phyloP scores from a whole-genome alignment of 2,113 vertebrate genomes.

The Bombycilla garrulus region DNA sequence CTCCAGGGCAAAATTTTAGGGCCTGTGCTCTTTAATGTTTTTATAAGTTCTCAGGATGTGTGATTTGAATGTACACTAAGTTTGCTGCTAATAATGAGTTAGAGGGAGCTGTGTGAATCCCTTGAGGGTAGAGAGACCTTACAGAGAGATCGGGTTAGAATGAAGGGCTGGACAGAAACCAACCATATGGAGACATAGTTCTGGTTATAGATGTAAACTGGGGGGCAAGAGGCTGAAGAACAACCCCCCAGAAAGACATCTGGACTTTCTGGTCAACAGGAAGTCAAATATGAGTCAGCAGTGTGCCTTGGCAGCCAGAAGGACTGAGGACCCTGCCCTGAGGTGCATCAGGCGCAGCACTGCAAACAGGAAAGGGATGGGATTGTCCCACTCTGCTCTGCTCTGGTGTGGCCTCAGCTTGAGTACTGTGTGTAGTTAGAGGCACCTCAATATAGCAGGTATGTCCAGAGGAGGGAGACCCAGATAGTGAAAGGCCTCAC shows the following conservation, averaged over 20 bases:
- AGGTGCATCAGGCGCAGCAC: background rate
- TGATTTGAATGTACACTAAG: background rate
- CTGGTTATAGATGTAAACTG: background rate
- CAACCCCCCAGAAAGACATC: background rate
- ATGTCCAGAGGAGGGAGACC: background rate
- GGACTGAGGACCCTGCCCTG: background rate
- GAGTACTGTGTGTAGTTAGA: background rate
- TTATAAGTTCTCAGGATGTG: background rate
- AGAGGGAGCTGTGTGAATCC: background rate
- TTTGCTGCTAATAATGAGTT: background rate
- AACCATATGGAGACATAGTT: accelerated
- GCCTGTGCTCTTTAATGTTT: background rate
- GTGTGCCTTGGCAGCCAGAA: background rate
- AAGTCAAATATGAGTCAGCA: background rate
- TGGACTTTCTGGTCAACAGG: background rate
- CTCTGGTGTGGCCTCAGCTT: background rate
- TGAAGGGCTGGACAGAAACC: background rate
- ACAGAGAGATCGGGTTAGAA: background rate
- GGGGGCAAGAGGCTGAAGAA: background rate
- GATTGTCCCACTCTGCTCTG: background rate
- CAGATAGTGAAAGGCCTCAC: background rate
- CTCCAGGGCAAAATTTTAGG: background rate
- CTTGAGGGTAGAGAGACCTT: background rate
- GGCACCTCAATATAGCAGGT: background rate
- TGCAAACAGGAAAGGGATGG: background rate